Base-by-base conservation (phyloP, 2,113 vertebrate genomes). In the Urocolius indicus region DNA sequence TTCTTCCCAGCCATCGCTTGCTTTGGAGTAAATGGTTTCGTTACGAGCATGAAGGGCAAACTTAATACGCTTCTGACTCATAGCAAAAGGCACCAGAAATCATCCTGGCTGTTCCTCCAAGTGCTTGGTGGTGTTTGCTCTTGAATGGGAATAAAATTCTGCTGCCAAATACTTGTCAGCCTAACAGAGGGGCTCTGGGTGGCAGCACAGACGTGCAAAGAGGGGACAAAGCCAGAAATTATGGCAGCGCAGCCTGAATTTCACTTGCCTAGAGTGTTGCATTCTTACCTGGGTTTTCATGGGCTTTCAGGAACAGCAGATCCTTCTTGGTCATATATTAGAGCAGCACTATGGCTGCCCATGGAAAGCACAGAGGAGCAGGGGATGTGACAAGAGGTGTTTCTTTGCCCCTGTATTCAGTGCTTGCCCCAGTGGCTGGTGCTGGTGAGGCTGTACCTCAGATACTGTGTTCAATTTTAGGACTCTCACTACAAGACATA, bases 1-100 rank as follows among this genome's bases (percentile, higher is more conserved):
- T 74, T 95, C 83, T 36, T 61, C 79, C 88, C 14, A 95, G 29
- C 86, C 57, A 73, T 62, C 9, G 6, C 65, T 87, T 78, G 52
- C 79, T 94, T 76, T 75, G 74, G 79, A 95, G 57, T 91, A 97
- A 97, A 95, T 92, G 92, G 96, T 95, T 92, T 94, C 88, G 84
- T 96, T 96, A 94, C 18, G 89, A 72, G 61, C 84, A 81, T 80
- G 93, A 91, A 96, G 91, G 91, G 77, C 95, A 96, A 97, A 81
- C 84, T 93, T 95, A 94, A 89, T 94, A 54, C 76, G 52, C 79
- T 84, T 82, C 69, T 93, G 86, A 48, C 81, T 94, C 78, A 90
- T n/a, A 82, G 67, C 80, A 92, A 91, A 68, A 49, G 54, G 75
- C 69, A 59, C 62, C 61, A 84, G 80, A 84, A 97, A 95, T 45